Conservation (phyloP, 2,797 vertebrate genomes). For the Oryzias sinensis region DNA sequence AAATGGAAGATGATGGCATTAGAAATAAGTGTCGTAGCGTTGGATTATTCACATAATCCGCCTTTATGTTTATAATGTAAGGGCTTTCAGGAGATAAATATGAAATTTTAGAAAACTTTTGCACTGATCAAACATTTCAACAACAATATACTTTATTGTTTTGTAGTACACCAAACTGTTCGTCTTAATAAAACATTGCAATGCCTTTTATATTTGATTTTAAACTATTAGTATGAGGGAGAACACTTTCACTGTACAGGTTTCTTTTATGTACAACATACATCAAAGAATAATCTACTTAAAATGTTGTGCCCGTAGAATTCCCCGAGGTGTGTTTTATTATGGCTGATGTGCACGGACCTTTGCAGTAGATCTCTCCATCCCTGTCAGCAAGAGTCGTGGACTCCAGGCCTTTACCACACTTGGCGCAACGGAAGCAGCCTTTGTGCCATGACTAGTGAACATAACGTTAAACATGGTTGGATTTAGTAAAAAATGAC, state of each 20-base stretch:
- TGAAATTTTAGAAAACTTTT: not conserved
- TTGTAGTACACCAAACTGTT: too few relatives aligned
- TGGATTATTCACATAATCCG: too few relatives aligned
- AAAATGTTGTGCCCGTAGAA: not conserved
- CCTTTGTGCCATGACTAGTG: slow-evolving; percentile 92
- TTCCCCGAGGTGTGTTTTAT: not conserved
- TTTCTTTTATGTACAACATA: not conserved
- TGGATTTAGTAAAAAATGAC: not conserved
- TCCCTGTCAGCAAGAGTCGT: slow-evolving; percentile 95
- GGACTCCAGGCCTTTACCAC: slow-evolving; percentile 95
- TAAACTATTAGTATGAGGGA: not conserved
- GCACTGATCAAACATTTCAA: not conserved
- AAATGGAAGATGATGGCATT: not conserved
- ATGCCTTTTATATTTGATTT: not conserved
- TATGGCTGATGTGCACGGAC: slow-evolving; percentile 35
- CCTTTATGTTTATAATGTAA: too few relatives aligned
- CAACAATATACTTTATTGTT: not conserved
- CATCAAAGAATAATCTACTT: too few relatives aligned
- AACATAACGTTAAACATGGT: slow-evolving; percentile 6
- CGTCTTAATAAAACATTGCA: too few relatives aligned
- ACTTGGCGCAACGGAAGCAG: slow-evolving; percentile 96
- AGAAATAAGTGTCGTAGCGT: not conserved
- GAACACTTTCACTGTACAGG: not conserved
- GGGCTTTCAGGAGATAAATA: not conserved
- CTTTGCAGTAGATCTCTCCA: slow-evolving; percentile 92